A percentile compares a stretch with the other conserved stretches of the same genome.
Conservation (phyloP, 2,888 invertebrate species). For the Serripes groenlandicus region DNA sequence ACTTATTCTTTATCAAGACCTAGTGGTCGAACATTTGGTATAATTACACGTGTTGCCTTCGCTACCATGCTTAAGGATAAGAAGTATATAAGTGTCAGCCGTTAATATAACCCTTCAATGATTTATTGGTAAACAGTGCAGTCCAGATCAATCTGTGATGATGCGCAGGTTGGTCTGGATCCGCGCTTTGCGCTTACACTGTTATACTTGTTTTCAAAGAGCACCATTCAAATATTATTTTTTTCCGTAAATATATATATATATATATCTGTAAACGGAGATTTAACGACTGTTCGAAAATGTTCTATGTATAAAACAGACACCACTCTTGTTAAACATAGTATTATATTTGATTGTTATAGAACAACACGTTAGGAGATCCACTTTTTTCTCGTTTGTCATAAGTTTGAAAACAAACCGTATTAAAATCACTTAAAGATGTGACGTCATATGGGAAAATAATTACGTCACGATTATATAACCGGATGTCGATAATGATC, state of each 20-base stretch:
- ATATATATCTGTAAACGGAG: no score
- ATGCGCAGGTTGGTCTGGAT: background rate
- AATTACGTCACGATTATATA: conserved; percentile 65
- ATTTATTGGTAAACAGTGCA: background rate
- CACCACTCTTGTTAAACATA: background rate
- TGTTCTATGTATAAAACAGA: no score
- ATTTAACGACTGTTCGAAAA: no score
- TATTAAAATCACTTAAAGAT: conserved; percentile 18
- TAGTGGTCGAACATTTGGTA: no score
- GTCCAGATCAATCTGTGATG: background rate
- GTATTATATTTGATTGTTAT: no score
- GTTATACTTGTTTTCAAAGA: background rate
- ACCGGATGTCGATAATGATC: conserved; percentile 84
- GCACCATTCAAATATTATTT: no score
- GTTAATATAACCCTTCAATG: no score
- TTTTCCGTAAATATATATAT: no score
- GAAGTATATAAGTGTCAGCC: no score
- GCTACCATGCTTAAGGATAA: no score
- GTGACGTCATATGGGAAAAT: background rate
- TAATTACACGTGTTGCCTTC: no score
- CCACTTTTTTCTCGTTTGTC: conserved; percentile 5
- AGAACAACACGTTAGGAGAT: conserved; percentile 7
- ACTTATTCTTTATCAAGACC: no score
- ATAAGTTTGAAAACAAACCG: background rate
- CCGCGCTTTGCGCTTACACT: background rate